Evolutionary conservation across 2,797 vertebrate genomes (phyloP).

Genomic region (Molossus alvarezi): DNA sequence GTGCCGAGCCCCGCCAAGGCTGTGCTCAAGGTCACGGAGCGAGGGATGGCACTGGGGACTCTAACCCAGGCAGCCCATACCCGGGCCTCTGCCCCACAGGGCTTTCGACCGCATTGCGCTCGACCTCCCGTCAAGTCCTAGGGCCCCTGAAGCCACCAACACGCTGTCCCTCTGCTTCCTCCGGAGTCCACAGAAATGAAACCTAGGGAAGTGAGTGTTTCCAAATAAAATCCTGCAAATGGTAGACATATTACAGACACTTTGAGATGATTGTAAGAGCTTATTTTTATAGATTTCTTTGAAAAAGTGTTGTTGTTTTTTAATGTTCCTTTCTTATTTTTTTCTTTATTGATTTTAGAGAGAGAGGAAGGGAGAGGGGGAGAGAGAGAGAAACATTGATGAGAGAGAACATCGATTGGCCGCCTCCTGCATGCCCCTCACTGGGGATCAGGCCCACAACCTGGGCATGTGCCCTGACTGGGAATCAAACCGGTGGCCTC

Average conservation of each 20-base stretch:
- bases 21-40: neutral
- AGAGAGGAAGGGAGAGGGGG: too few relatives aligned
- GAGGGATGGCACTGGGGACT: neutral
- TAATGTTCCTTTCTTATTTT: too few relatives aligned
- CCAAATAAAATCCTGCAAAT: neutral
- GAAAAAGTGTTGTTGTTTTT: neutral
- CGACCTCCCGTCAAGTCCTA: neutral
- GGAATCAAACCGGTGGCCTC: too few relatives aligned
- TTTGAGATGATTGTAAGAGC: slow-evolving; percentile 30
- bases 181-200: neutral
- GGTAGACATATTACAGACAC: neutral
- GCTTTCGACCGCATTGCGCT: accelerated
- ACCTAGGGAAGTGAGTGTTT: neutral
- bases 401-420: too few relatives aligned
- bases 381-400: too few relatives aligned
- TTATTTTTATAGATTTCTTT: neutral
- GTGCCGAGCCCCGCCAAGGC: neutral
- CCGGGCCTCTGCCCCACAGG: neutral
- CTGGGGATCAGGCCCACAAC: too few relatives aligned
- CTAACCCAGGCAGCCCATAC: neutral
- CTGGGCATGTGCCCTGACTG: too few relatives aligned
- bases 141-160: neutral
- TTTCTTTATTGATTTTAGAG: too few relatives aligned
- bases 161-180: neutral
- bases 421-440: too few relatives aligned